These are phyloP conservation scores for Ochropleura plecta DNA, from an alignment of 2,888 invertebrate species.

Conservation along the genomic window DNA sequence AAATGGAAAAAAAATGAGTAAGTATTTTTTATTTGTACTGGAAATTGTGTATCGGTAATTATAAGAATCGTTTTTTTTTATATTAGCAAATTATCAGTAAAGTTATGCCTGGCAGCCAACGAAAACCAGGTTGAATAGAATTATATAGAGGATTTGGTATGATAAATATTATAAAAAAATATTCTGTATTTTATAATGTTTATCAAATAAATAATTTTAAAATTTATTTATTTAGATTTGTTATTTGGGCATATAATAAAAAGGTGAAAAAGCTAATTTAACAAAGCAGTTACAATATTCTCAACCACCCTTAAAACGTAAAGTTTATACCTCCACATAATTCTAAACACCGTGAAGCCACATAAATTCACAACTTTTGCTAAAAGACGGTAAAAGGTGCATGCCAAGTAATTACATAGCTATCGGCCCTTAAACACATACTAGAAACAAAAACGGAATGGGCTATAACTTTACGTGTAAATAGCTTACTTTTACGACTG, in stretches of 20 bases:
- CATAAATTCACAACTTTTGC: constrained; percentile 48
- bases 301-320: not conserved
- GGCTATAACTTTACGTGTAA: constrained; percentile 67
- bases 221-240: constrained; percentile 87
- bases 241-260: constrained; percentile 68
- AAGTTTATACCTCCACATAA: not conserved
- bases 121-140: constrained; percentile 88
- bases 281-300: constrained; percentile 11
- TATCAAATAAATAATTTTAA: constrained; percentile 88
- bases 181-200: constrained; percentile 81
- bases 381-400: constrained; percentile 53
- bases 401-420: constrained; percentile 61
- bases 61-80: no score
- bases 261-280: not conserved
- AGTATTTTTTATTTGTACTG: not conserved
- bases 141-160: constrained; percentile 85
- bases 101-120: no score
- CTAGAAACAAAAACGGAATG: constrained; percentile 70
- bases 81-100: no score
- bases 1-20: constrained; percentile 1
- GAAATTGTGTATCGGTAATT: not conserved
- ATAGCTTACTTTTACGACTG: constrained; percentile 63
- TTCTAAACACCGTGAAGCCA: constrained; percentile 12
- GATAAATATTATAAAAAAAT: constrained; percentile 79
- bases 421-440: constrained; percentile 69